Percentiles rank a stretch among this genome's conserved stretches.
Evolutionary conservation across 64 coral and sea anemone species (phyloP).

Genomic region (Dendronephthya gigantea): DNA sequence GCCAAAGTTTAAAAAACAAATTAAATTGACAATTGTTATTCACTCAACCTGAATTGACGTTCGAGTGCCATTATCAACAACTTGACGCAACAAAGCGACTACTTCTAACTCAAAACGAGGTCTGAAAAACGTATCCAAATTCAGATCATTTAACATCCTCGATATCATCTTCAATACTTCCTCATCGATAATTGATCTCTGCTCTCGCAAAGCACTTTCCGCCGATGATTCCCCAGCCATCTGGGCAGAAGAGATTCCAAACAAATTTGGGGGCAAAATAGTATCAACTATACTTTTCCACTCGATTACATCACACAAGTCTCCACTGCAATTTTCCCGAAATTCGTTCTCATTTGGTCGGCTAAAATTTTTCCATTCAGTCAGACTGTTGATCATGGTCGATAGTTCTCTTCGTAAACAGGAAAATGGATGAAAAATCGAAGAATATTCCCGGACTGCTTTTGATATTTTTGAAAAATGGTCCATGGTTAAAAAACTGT

Average conservation of each 20-base stretch:
- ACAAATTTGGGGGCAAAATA: too few species aligned
- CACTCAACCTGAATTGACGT: slow-evolving; percentile 37
- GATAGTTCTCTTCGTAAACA: slow-evolving; percentile 20
- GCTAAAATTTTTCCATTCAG: slow-evolving; percentile 47
- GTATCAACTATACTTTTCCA: too few species aligned
- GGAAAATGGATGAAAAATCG: slow-evolving; percentile 58
- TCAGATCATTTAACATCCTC: not conserved
- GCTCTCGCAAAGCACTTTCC: too few species aligned
- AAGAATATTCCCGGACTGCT: slow-evolving; percentile 23
- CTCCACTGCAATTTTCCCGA: not conserved
- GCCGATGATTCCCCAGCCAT: too few species aligned
- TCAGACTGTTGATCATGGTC: slow-evolving; percentile 20
- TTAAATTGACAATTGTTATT: too few species aligned
- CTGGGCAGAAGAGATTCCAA: too few species aligned
- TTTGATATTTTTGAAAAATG: not conserved
- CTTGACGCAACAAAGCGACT: slow-evolving; percentile 35
- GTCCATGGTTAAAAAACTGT: not conserved
- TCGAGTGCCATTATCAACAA: slow-evolving; percentile 32
- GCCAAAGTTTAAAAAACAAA: too few species aligned
- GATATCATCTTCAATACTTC: not conserved
- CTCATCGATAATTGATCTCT: too few species aligned
- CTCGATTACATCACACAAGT: not conserved
- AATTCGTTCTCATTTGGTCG: slow-evolving; percentile 53
- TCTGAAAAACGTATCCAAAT: slow-evolving; percentile 45
- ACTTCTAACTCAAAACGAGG: slow-evolving; percentile 46